Percentiles rank a stretch among this genome's conserved stretches.
These are phyloP conservation scores for Caenorhabditis sp. DNA, from an alignment of 2,888 invertebrate species.

Conservation along the genomic window DNA sequence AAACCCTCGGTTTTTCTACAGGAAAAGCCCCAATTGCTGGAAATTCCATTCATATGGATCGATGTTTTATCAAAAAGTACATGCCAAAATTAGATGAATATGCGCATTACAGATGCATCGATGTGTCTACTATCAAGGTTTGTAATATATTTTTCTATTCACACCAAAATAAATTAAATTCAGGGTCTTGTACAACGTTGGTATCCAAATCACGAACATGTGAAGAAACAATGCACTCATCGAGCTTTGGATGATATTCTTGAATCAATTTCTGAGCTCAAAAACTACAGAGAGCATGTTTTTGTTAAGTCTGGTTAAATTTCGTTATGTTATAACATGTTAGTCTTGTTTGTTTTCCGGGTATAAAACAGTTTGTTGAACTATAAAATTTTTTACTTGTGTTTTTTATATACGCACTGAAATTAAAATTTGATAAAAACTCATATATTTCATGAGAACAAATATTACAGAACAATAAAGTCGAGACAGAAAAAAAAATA, in stretches of 20 bases:
- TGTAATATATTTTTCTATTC: constrained; percentile 72
- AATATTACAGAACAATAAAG: too few species aligned
- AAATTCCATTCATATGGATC: constrained; percentile 51
- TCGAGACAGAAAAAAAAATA: too few species aligned
- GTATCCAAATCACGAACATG: constrained; percentile 76
- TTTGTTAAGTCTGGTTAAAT: constrained; percentile 71
- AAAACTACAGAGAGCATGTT: constrained; percentile 80
- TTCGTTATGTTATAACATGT: background rate
- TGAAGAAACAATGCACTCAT: constrained; percentile 70
- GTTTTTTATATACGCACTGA: too few species aligned
- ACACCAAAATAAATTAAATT: background rate
- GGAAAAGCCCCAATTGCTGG: too few species aligned
- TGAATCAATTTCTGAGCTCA: constrained; percentile 77
- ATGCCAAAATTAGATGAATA: constrained; percentile 83
- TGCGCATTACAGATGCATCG: constrained; percentile 89
- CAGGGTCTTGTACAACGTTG: constrained; percentile 74
- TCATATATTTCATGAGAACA: too few species aligned
- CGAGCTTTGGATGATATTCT: constrained; percentile 81
- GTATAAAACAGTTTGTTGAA: too few species aligned
- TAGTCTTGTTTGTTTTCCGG: background rate
- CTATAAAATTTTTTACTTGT: too few species aligned
- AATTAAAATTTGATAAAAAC: too few species aligned
- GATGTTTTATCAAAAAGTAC: constrained; percentile 74
- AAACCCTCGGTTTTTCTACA: too few species aligned
- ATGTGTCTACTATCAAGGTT: constrained; percentile 90